These are phyloP conservation scores for Argyrosomus regius DNA, from an alignment of 2,797 vertebrate genomes.

Conservation along the genomic window DNA sequence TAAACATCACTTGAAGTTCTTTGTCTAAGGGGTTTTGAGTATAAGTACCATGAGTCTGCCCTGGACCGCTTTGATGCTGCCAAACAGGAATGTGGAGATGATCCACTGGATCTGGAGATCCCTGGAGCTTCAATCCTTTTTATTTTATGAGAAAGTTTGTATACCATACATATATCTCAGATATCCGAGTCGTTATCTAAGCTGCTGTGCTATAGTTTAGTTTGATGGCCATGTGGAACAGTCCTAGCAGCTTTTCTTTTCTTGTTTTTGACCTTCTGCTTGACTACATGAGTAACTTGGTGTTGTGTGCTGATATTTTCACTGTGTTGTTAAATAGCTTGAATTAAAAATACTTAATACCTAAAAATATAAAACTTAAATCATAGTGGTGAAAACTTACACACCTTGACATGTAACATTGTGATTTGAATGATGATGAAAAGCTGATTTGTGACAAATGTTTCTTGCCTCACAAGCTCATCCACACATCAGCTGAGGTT, in stretches of 20 bases:
- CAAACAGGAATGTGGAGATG: slow-evolving; percentile 49
- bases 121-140: neutral
- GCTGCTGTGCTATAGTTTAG: neutral
- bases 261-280: slow-evolving; percentile 1
- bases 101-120: neutral
- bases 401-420: neutral
- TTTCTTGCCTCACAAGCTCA: neutral
- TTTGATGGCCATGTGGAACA: neutral
- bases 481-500: neutral
- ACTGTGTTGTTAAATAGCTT: neutral
- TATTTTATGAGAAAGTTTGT: slow-evolving; percentile 12
- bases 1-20: neutral
- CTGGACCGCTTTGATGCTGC: slow-evolving; percentile 49
- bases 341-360: too few relatives aligned
- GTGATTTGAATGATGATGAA: neutral
- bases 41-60: neutral
- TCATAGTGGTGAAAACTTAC: neutral
- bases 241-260: neutral
- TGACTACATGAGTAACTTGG: neutral
- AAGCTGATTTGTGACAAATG: neutral
- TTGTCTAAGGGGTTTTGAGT: slow-evolving; percentile 7
- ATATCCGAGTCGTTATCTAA: neutral
- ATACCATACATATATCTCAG: slow-evolving; percentile 6
- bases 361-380: too few relatives aligned
- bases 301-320: neutral